Evolutionary conservation across 2,888 invertebrate genomes (phyloP), one percentile per base, ranked within the genome.

Genomic region (Cataglyphis rosenhaueri): DNA sequence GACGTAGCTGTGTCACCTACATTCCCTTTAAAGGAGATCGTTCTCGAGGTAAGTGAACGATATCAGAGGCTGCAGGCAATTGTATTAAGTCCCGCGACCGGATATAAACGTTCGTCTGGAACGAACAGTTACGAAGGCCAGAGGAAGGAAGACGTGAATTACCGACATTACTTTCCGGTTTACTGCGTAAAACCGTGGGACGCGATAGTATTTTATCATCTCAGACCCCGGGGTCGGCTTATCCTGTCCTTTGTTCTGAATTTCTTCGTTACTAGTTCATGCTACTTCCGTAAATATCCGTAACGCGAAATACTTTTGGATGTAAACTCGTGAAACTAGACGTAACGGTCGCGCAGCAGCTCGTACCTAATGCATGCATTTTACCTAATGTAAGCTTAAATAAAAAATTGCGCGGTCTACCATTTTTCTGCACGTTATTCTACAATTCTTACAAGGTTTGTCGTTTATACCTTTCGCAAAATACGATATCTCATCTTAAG

Each of bases 41-140:
- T 75, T 74, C 78, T 12, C 64, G 62, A 66, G 81, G 55, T 82
- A 82, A 79, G 82, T 75, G 76, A 73, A 76, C 68, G 82, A 61
- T 81, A 85, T 59, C 68, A 62, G 82, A 79, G 68, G 59, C 75
- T 68, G 82, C 57, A 59, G 65, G 61, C 61, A 84, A 86, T 86
- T 83, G 79, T 78, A 85, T 86, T 84, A 84, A 84, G 85, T 64
- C 44, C 57, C 57, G 68, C 82, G 73, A 83, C 71, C 71, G 68
- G 81, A 82, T 84, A 85, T 85, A 84, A 86, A 85, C 84, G 66
- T 85, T 73, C 84, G 65, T 81, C 61, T 75, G 65, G 48, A 25
- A 74, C 79, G 76, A 85, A 86, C 71, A 81, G 82, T 84, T 81
- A 62, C 76, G 48, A 75, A 68, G 59, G 32, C 29, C 15, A n/a